A percentile compares a stretch with the other conserved stretches of the same genome.
Conservation (phyloP, 1,140 invertebrate genomes). For the Diorhabda sublineata region DNA sequence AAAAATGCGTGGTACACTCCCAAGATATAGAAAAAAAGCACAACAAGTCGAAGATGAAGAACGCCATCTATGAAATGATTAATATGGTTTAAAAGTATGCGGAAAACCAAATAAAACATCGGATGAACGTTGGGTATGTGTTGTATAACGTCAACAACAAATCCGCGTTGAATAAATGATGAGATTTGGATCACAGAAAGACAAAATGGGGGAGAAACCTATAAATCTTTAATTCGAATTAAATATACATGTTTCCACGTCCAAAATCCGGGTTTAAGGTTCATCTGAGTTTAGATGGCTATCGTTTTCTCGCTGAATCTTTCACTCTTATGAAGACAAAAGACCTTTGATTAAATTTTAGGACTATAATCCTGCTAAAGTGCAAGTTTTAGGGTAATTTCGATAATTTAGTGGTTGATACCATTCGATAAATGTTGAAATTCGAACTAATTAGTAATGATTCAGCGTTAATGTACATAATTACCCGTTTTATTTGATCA, state of each 20-base stretch:
- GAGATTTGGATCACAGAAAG: constrained; percentile 9
- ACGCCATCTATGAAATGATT: too few relatives aligned
- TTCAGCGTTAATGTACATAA: not conserved
- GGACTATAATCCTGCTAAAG: not conserved
- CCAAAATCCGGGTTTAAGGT: constrained; percentile 18
- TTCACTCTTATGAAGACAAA: constrained; percentile 14
- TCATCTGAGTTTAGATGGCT: constrained; percentile 17
- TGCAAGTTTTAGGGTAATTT: not conserved
- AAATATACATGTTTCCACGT: constrained; percentile 12
- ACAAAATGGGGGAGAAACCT: constrained; percentile 13
- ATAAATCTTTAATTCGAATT: constrained; percentile 20
- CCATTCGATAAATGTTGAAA: not conserved
- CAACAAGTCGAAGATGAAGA: too few relatives aligned
- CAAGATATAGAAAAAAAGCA: too few relatives aligned
- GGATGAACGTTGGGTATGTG: constrained; percentile 2
- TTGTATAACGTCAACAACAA: constrained; percentile 12
- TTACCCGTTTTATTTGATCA: not conserved
- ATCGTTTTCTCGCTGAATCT: constrained; percentile 10
- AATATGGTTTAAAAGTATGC: too few relatives aligned
- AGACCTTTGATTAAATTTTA: constrained; percentile 7
- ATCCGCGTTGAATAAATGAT: constrained; percentile 12
- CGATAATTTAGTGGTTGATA: not conserved
- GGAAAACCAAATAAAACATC: not conserved
- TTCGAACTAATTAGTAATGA: not conserved
- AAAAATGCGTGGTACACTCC: too few relatives aligned